Conservation (phyloP, 2,888 invertebrate genomes). For the Ophion slaviceki region DNA sequence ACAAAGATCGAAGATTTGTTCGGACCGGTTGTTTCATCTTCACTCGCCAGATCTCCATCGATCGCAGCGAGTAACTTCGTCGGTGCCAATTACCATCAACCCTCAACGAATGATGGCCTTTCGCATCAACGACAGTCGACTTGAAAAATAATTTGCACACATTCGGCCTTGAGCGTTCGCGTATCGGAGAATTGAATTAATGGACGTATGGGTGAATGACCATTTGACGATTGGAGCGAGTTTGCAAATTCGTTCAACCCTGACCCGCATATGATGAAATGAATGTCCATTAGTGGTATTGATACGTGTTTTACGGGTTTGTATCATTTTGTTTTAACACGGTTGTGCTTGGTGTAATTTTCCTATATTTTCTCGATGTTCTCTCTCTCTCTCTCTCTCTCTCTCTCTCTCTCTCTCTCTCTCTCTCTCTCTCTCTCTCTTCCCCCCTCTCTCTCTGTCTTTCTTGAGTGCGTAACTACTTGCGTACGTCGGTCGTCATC, state of each 20-base stretch:
- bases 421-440: neutral
- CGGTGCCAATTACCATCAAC: no score
- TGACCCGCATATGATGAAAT: constrained; percentile 57
- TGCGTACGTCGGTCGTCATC: constrained; percentile 38
- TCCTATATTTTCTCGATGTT: neutral
- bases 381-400: neutral
- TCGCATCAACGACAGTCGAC: no score
- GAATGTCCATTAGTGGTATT: constrained; percentile 37
- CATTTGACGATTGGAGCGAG: constrained; percentile 44
- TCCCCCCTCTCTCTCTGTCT: neutral
- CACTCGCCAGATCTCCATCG: no score
- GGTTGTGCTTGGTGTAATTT: constrained; percentile 20
- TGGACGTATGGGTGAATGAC: constrained; percentile 24
- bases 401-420: constrained; percentile 10
- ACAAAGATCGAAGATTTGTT: no score
- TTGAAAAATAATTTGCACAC: neutral
- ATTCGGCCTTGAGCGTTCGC: neutral
- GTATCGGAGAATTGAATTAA: constrained; percentile 11
- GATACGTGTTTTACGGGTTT: constrained; percentile 5
- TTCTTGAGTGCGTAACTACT: constrained; percentile 21
- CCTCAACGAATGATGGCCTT: no score
- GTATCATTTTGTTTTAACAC: constrained; percentile 10
- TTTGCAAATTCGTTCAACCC: constrained; percentile 60
- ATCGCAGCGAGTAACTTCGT: no score
- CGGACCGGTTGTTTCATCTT: no score